A percentile compares a stretch with the other conserved stretches of the same genome.
Evolutionary conservation across 2,888 invertebrate genomes (phyloP).

Genomic region (Spodoptera exigua): DNA sequence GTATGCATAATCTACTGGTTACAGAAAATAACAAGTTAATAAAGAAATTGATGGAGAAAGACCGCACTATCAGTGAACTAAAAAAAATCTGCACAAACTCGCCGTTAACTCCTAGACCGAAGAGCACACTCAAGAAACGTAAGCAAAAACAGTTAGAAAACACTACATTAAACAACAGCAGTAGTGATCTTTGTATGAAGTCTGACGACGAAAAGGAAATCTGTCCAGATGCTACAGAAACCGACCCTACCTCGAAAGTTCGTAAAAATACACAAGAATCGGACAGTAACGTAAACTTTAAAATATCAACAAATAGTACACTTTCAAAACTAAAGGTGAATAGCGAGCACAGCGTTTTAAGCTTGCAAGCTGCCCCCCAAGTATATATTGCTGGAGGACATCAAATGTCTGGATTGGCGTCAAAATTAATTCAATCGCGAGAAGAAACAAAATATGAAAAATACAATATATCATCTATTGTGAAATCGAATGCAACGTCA

Average conservation of each 20-base stretch:
- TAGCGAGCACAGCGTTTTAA: constrained; percentile 4
- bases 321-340: constrained; percentile 1
- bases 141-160: not conserved
- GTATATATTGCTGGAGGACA: not conserved
- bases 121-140: constrained; percentile 1
- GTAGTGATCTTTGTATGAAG: constrained; percentile 1
- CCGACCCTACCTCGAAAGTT: not conserved
- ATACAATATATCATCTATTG: not conserved
- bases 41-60: constrained; percentile 1
- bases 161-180: not conserved
- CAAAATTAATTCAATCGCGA: not conserved
- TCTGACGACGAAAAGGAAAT: not conserved
- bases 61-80: not conserved
- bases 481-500: not conserved
- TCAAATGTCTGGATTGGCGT: constrained; percentile 1
- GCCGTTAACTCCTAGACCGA: not conserved
- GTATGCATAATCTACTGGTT: too few relatives aligned
- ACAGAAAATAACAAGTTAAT: not conserved
- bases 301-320: constrained; percentile 1
- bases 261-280: not conserved
- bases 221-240: not conserved
- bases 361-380: not conserved
- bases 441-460: not conserved
- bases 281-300: constrained; percentile 1
- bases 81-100: not conserved